phyloP scores from a whole-genome alignment of 1,140 invertebrate species.

The Alviniconcha marisindica region DNA sequence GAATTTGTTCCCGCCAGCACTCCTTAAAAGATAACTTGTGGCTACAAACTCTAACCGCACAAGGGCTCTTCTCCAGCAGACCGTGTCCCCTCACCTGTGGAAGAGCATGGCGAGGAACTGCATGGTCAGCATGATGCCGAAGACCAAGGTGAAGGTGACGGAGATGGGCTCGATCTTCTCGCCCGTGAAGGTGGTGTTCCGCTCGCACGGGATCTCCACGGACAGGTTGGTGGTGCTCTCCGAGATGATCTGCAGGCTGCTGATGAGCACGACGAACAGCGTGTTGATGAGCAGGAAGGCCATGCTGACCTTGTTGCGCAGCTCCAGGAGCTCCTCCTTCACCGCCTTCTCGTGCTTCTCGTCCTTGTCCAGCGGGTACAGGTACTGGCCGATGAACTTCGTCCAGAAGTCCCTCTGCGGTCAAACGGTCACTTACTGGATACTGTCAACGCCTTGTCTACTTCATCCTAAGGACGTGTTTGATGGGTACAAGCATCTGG shows the following conservation, averaged over 20 bases:
- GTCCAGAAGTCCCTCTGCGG: conserved; percentile 59
- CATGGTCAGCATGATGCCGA: conserved; percentile 76
- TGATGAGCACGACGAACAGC: conserved; percentile 71
- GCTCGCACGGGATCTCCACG: conserved; percentile 49
- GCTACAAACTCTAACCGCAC: too few species aligned
- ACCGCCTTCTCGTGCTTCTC: conserved; percentile 61
- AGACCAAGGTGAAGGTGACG: conserved; percentile 77
- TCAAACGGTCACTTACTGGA: too few species aligned
- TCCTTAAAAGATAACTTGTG: too few species aligned
- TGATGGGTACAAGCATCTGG: too few species aligned
- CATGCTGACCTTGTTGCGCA: conserved; percentile 88
- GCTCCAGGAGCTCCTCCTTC: conserved; percentile 90
- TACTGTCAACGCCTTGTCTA: too few species aligned
- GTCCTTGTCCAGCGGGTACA: conserved; percentile 64
- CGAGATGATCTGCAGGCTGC: conserved; percentile 56
- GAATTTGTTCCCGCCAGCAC: too few species aligned
- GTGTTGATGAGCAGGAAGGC: conserved; percentile 71
- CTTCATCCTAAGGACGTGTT: too few species aligned
- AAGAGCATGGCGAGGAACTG: conserved; percentile 77
- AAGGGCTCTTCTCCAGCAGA: too few species aligned
- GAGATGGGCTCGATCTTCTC: conserved; percentile 75
- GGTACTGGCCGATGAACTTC: conserved; percentile 65
- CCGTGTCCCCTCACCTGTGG: conserved; percentile 49
- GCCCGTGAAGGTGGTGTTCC: conserved; percentile 41
- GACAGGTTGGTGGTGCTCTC: conserved; percentile 50